Evolutionary conservation across 2,113 vertebrate genomes (phyloP).

Genomic region (Ptyas mucosa): DNA sequence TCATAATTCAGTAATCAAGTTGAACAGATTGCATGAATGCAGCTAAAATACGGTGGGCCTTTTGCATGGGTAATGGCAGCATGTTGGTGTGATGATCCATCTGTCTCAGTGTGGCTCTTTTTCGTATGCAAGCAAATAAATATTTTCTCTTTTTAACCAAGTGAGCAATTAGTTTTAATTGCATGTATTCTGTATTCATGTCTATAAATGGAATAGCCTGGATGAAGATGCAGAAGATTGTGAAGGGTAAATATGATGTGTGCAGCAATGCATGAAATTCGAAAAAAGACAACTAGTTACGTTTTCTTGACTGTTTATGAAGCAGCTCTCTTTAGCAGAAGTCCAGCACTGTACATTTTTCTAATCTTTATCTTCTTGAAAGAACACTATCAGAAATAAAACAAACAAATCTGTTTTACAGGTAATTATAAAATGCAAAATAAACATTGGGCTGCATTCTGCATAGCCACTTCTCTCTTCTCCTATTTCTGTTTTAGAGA

Average conservation of each 20-base stretch:
- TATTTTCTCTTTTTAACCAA: neutral
- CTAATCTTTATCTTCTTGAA: neutral
- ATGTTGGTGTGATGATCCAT: neutral
- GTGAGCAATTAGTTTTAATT: neutral
- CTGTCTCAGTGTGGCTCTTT: neutral
- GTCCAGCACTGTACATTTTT: neutral
- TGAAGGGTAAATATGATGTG: conserved; percentile 57
- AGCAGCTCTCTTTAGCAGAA: neutral
- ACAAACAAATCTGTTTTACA: neutral
- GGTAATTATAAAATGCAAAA: neutral
- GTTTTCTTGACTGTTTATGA: no score
- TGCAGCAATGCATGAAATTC: neutral
- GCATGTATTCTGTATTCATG: neutral
- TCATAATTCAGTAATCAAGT: neutral
- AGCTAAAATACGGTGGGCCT: neutral
- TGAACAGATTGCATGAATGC: neutral
- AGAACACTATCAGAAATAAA: neutral
- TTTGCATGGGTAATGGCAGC: neutral
- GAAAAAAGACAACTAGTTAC: neutral
- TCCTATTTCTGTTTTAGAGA: neutral
- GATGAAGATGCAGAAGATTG: conserved; percentile 56
- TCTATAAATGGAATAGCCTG: conserved; percentile 43
- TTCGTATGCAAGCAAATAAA: no score
- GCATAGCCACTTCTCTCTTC: neutral
- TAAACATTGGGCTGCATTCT: neutral